Evolutionary conservation across 2,113 vertebrate genomes (phyloP).

Genomic region (Phyllostomus hastatus): DNA sequence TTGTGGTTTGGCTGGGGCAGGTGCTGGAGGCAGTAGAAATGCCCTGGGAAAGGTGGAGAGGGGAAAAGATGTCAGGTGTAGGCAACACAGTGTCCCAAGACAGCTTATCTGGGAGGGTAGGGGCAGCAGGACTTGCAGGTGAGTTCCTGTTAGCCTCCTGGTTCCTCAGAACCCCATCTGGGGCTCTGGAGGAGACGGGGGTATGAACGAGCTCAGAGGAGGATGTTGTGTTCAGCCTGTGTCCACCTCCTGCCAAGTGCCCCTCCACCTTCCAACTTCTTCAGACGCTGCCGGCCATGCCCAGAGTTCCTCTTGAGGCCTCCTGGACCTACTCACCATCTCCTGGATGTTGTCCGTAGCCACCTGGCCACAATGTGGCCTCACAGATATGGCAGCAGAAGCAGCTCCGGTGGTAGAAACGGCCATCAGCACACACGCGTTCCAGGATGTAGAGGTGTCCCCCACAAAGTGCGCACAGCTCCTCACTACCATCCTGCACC

Average conservation of each 20-base stretch:
- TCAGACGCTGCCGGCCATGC: neutral
- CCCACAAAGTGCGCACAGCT: slow-evolving; percentile 90
- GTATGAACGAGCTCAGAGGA: neutral
- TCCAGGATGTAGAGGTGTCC: slow-evolving; percentile 90
- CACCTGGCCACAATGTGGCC: slow-evolving; percentile 88
- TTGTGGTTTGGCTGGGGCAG: slow-evolving; percentile 34
- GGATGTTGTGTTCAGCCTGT: neutral
- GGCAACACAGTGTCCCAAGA: neutral
- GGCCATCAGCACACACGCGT: slow-evolving; percentile 89
- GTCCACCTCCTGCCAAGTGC: neutral
- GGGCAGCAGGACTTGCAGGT: neutral
- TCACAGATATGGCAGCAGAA: slow-evolving; percentile 88
- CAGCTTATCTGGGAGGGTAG: neutral
- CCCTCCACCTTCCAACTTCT: neutral
- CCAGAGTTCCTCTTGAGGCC: neutral
- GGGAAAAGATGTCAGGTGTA: neutral
- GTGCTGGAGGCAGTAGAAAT: slow-evolving; percentile 83
- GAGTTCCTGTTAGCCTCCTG: neutral
- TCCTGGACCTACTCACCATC: slow-evolving; percentile 81
- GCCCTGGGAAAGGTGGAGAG: slow-evolving; percentile 56
- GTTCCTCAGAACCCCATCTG: neutral
- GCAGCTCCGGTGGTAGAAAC: slow-evolving; percentile 94
- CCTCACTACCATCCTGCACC: slow-evolving; percentile 73
- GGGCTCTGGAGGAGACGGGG: neutral
- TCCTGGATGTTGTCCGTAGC: slow-evolving; percentile 83